Conservation (phyloP, 2,797 vertebrate genomes). For the Dryobates pubescens region DNA sequence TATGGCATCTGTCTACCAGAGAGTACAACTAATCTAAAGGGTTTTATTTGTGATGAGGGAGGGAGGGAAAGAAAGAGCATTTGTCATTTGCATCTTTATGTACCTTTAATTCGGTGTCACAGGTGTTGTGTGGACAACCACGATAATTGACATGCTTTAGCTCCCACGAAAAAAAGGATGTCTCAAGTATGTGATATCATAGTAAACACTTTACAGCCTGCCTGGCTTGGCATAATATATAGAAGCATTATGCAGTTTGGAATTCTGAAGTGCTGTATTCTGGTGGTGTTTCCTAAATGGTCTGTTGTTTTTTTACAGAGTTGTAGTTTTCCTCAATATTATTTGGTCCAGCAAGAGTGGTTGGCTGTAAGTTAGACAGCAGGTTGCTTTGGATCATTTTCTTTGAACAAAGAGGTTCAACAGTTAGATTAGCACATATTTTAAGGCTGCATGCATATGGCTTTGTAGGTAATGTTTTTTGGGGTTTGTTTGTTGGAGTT, state of each 20-base stretch:
- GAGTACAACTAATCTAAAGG: neutral
- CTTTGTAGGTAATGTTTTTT: neutral
- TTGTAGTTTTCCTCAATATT: neutral
- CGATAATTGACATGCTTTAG: neutral
- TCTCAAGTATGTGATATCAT: neutral
- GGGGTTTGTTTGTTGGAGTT: too few species aligned
- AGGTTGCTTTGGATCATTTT: neutral
- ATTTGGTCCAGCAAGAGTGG: neutral
- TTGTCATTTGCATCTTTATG: neutral
- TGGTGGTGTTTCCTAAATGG: neutral
- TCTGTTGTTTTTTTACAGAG: neutral
- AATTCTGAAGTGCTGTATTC: neutral
- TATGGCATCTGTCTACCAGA: neutral
- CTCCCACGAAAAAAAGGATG: neutral
- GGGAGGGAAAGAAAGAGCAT: slow-evolving; percentile 23
- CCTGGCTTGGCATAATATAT: neutral
- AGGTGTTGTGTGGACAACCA: neutral
- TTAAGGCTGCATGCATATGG: neutral
- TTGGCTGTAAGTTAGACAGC: neutral
- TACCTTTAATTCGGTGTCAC: neutral
- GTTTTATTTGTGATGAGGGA: neutral
- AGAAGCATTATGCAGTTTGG: neutral
- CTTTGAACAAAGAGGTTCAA: neutral
- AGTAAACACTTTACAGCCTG: neutral
- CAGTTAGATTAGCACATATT: neutral